Evolutionary conservation across 2,797 vertebrate species (phyloP), one percentile per base, ranked within the genome.

Genomic region (Premnoplex brunnescens): DNA sequence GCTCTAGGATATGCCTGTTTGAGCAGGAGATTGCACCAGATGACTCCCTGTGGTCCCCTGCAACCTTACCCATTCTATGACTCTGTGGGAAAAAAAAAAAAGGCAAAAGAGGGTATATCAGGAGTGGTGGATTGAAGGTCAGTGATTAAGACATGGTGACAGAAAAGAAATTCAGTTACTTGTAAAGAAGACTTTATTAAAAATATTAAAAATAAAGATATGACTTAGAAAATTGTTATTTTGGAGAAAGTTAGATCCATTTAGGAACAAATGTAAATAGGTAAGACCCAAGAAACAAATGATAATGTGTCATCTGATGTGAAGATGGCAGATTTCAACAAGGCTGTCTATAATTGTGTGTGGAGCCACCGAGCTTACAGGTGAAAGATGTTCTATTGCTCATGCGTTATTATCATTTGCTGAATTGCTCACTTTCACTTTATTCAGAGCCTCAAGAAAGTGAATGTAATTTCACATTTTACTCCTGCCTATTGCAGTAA

Each of bases 221-320:
- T 3, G 7, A 9, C n/a, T 67, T 67, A 24, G 15, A 20, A 87
- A 56, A 67, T 41, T 43, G 17, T 51, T 55, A 10, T 39, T 89
- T 91, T 88, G 30, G 23, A 46, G 26, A 72, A 49, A 15, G 18
- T 49, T 76, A 32, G 13, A 52, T 85, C 28, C 7, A 19, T 7
- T 68, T 54, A 43, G 11, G 34, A 72, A 87, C 26, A 82, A 32
- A 27, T 34, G 6, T 66, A 44, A 58, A 32, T 48, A 62, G 20
- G 6, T 60, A 27, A 63, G 28, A 59, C 22, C 16, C 34, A 69
- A 63, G 52, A 75, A 87, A 20, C 24, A 79, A 64, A 56, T 64
- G n/a, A n/a, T 7, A 44, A 2, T 9, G 11, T 91, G 7, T 46
- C 34, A n/a, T 44, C n/a, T 77, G 41, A 51, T 0, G 0, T 46